phyloP scores from a whole-genome alignment of 1,140 invertebrate genomes.

The Nautilus pompilius region DNA sequence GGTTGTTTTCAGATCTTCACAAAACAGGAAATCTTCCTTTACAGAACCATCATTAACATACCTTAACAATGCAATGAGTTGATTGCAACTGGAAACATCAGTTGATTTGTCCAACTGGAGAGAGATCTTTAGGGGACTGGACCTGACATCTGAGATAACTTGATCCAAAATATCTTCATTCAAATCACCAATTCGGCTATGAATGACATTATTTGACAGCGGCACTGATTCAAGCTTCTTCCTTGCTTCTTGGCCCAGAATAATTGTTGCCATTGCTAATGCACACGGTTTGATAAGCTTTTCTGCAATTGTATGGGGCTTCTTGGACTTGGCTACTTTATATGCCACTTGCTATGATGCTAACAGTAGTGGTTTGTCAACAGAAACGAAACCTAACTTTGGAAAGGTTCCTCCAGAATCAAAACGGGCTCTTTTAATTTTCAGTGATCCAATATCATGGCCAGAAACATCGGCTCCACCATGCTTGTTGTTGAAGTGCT shows the following conservation, averaged over 20 bases:
- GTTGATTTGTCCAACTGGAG: background rate
- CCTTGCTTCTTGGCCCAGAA: background rate
- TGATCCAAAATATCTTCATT: background rate
- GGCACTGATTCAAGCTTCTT: conserved; percentile 3
- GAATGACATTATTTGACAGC: background rate
- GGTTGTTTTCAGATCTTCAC: background rate
- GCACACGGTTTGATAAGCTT: conserved; percentile 3
- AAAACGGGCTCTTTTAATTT: background rate
- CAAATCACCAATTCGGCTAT: background rate
- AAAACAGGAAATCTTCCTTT: background rate
- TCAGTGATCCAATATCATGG: background rate
- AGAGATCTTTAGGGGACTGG: background rate
- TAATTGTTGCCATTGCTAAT: conserved; percentile 5
- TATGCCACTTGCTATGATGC: background rate
- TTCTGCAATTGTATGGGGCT: conserved; percentile 5
- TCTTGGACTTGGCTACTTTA: background rate
- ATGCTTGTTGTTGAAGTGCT: background rate
- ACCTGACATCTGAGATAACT: background rate
- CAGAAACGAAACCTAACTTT: conserved; percentile 3
- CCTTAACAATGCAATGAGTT: conserved; percentile 1
- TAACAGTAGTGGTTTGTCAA: background rate
- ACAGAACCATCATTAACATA: background rate
- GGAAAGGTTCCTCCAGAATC: background rate
- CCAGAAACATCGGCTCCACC: background rate
- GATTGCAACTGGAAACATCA: background rate